Conservation (phyloP, 1,140 invertebrate species). For the Lasioglossum baleicum region DNA sequence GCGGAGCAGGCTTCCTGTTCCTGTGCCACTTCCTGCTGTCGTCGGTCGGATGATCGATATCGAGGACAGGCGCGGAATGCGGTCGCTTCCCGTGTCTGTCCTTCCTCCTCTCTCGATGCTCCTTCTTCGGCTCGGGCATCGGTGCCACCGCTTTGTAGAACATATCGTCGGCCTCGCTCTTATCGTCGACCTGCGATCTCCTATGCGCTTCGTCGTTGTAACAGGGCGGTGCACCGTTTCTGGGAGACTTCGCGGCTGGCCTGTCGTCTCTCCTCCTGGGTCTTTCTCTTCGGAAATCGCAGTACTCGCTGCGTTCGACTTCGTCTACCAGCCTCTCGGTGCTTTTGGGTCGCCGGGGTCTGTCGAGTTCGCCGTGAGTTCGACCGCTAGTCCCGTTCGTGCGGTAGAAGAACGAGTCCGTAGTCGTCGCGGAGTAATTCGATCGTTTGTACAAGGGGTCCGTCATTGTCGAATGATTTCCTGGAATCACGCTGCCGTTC, state of each 20-base stretch:
- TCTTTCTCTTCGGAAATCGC: slow-evolving; percentile 56
- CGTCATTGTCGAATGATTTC: slow-evolving; percentile 62
- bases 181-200: slow-evolving; percentile 40
- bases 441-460: slow-evolving; percentile 65
- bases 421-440: slow-evolving; percentile 48
- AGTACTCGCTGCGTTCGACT: slow-evolving; percentile 64
- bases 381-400: slow-evolving; percentile 66
- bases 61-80: slow-evolving; percentile 75
- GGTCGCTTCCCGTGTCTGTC: slow-evolving; percentile 69
- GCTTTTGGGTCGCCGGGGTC: slow-evolving; percentile 71
- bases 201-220: slow-evolving; percentile 48
- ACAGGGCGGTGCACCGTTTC: slow-evolving; percentile 27
- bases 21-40: slow-evolving; percentile 65
- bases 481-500: slow-evolving; percentile 47
- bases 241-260: slow-evolving; percentile 42
- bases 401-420: slow-evolving; percentile 67
- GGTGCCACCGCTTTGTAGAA: slow-evolving; percentile 73
- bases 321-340: slow-evolving; percentile 72
- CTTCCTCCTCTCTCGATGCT: slow-evolving; percentile 62
- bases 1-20: slow-evolving; percentile 67
- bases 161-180: slow-evolving; percentile 64
- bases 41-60: slow-evolving; percentile 63
- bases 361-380: slow-evolving; percentile 49
- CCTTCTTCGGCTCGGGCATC: slow-evolving; percentile 67
- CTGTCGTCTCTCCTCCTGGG: slow-evolving; percentile 41